These are phyloP conservation scores for Trichosurus vulpecula DNA, from an alignment of 2,797 vertebrate genomes.

Conservation along the genomic window DNA sequence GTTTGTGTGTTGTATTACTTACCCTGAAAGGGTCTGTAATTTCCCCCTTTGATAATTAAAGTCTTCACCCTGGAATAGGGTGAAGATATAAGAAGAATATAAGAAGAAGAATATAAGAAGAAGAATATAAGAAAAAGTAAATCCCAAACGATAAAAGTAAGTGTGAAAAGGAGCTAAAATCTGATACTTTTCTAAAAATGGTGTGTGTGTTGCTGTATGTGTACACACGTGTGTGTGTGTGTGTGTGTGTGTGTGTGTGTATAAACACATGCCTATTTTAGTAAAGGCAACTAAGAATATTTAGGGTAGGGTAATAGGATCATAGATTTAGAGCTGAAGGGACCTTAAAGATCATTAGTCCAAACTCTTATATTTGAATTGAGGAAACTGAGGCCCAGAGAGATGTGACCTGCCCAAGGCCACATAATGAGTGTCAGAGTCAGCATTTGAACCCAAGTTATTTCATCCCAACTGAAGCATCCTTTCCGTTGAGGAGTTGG, in stretches of 20 bases:
- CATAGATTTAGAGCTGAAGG: neutral
- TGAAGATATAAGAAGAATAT: too few species aligned
- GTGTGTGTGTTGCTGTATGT: rapidly evolving
- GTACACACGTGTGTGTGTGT: too few species aligned
- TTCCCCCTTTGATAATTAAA: rapidly evolving
- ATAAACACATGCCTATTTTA: neutral
- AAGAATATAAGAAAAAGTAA: too few species aligned
- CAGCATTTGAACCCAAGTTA: neutral
- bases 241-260: too few species aligned
- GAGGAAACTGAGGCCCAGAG: neutral
- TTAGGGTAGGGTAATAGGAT: neutral
- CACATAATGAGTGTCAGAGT: neutral
- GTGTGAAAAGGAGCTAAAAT: neutral
- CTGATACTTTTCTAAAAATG: neutral
- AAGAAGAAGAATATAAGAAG: too few species aligned
- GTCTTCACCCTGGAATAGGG: rapidly evolving
- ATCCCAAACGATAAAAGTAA: neutral
- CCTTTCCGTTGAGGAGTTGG: neutral
- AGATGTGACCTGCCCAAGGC: neutral
- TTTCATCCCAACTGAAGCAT: neutral
- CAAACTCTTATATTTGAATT: neutral
- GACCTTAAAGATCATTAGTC: neutral
- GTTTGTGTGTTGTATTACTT: neutral
- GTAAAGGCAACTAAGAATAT: neutral
- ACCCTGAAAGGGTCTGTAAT: rapidly evolving